phyloP scores from a whole-genome alignment of 2,888 invertebrate genomes.

The Catotricha subobsoleta region DNA sequence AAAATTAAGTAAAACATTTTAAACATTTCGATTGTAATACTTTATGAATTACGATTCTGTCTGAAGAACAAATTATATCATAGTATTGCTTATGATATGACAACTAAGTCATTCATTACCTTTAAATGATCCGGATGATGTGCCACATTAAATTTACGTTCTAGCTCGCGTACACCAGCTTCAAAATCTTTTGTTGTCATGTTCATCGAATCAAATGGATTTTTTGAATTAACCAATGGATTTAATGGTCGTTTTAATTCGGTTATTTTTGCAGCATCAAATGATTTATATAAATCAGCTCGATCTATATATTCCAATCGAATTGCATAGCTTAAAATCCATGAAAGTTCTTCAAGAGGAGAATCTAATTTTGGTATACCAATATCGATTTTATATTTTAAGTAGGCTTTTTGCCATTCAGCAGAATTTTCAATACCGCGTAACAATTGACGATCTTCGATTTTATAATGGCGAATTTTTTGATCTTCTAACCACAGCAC shows the following conservation, averaged over 20 bases:
- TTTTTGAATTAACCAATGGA: slow-evolving; percentile 59
- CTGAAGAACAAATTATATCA: too few relatives aligned
- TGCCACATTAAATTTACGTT: slow-evolving; percentile 58
- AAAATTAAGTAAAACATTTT: neutral
- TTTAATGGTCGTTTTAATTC: slow-evolving; percentile 37
- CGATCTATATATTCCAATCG: slow-evolving; percentile 60
- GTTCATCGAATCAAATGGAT: slow-evolving; percentile 70
- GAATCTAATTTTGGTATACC: slow-evolving; percentile 49
- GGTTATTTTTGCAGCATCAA: slow-evolving; percentile 33
- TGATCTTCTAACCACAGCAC: slow-evolving; percentile 87
- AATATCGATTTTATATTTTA: slow-evolving; percentile 55
- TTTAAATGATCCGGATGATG: slow-evolving; percentile 56
- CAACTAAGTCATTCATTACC: slow-evolving; percentile 42
- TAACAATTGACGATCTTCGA: slow-evolving; percentile 60
- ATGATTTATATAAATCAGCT: slow-evolving; percentile 3
- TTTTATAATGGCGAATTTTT: slow-evolving; percentile 73
- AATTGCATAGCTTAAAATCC: slow-evolving; percentile 71
- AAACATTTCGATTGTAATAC: neutral
- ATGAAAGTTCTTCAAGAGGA: slow-evolving; percentile 55
- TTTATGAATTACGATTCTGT: slow-evolving; percentile 45
- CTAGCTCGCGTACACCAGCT: slow-evolving; percentile 59
- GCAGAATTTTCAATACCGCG: slow-evolving; percentile 42
- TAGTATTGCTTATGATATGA: too few relatives aligned
- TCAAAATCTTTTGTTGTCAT: slow-evolving; percentile 62
- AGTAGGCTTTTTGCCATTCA: slow-evolving; percentile 53